Evolutionary conservation across 2,888 invertebrate genomes (phyloP), one percentile per base, ranked within the genome.

Genomic region (Sarcophaga carnaria): DNA sequence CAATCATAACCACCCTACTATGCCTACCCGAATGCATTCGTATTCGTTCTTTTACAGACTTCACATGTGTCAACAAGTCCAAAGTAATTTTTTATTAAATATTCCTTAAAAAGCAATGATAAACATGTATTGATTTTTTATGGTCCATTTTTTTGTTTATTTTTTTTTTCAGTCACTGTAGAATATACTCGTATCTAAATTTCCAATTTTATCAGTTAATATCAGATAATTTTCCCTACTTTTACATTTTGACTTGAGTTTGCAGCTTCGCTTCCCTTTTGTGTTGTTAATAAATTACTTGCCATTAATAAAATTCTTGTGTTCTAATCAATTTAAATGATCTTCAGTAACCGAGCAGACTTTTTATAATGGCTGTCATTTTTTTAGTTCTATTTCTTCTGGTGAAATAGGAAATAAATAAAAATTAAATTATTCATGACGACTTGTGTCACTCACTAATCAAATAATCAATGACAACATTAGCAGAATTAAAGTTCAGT

Each of bases 41-140:
- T 54, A 37, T 2, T n/a, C 4, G 2, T 27, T 62, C 69, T 71
- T 77, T 72, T 67, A 54, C 37, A 12, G 60, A 60, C 67, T 64
- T 77, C 78, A 84, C 67, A 81, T 84, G 87, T 87, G 87, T 84
- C 87, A 87, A 87, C 87, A 87, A 87, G 87, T 84, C 84, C 72
- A 37, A 76, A 60, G 37, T 79, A 78, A 87, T 81, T 72, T 81
- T 67, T 87, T 1, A 81, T 81, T 75, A 84, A 87, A 75, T 75
- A 78, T 81, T 72, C 64, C 17, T 82, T 80, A 72, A 77, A 80
- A 77, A n/a, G 27, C 4, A 69, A 27, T 20, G 49, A 64, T 25
- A 64, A 64, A n/a, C 12, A 27, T 70, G 71, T 72, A 87, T 87
- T 81, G 87, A 84, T 84, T 84, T 71, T 78, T 8, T 63, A 75